A percentile compares a stretch with the other conserved stretches of the same genome.
phyloP scores from a whole-genome alignment of 2,797 vertebrate genomes.

The Darevskia nairensis region DNA sequence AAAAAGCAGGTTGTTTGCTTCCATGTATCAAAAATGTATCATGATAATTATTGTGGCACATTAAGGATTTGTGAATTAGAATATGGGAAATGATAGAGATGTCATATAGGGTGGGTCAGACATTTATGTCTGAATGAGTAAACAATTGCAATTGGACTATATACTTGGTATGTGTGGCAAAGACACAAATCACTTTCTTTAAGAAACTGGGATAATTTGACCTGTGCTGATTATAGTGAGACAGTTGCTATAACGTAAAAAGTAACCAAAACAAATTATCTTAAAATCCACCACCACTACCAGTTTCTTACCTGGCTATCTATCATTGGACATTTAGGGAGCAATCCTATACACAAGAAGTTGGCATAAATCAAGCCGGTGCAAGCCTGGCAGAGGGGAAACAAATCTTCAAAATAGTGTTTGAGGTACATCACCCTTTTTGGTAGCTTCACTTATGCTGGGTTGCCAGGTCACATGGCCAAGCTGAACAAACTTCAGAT shows the following conservation, averaged over 20 bases:
- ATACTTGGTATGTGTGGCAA: neutral
- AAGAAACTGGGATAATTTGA: neutral
- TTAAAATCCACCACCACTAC: neutral
- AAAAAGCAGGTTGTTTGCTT: constrained; percentile 60
- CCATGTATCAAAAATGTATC: neutral
- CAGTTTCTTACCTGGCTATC: neutral
- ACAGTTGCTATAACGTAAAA: neutral
- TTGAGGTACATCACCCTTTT: no score
- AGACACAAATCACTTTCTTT: neutral
- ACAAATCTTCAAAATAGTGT: no score
- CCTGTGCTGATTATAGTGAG: neutral
- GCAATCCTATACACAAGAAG: no score
- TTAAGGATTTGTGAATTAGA: neutral
- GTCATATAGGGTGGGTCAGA: neutral
- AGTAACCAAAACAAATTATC: neutral
- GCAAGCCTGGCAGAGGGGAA: no score
- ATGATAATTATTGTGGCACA: neutral
- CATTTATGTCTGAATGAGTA: neutral
- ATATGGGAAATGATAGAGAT: neutral
- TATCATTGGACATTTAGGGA: neutral
- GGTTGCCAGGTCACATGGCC: no score
- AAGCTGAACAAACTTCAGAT: no score
- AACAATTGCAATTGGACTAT: no score
- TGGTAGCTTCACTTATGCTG: no score
- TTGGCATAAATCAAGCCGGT: no score